phyloP scores from a whole-genome alignment of 2,113 vertebrate genomes.

The Neotoma lepida region DNA sequence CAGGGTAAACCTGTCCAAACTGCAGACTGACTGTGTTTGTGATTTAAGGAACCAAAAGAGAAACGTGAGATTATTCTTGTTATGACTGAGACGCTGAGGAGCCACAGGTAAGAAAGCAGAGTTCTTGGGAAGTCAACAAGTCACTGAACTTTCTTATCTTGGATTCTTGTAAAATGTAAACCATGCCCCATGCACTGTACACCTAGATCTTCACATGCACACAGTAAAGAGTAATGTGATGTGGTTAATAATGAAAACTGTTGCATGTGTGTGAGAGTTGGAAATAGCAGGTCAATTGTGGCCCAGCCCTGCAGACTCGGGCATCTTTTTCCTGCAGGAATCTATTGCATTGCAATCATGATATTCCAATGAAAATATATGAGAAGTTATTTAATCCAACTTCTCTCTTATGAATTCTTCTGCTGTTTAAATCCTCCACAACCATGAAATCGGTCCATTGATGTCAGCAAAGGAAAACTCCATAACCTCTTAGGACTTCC shows the following conservation, averaged over 20 bases:
- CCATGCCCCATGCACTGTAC: not conserved
- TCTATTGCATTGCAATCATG: rapidly evolving
- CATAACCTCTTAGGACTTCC: rapidly evolving
- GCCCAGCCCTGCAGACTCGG: not conserved
- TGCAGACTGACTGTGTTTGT: not conserved
- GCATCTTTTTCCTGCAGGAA: not conserved
- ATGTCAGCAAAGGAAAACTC: not conserved
- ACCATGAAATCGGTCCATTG: not conserved
- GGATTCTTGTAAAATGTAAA: not conserved
- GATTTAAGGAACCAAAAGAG: not conserved
- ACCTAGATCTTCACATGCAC: not conserved
- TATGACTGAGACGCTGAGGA: not conserved
- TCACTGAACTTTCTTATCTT: not conserved
- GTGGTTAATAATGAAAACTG: not conserved
- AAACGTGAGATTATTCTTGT: not conserved
- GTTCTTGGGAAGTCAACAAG: not conserved
- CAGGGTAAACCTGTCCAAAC: not conserved
- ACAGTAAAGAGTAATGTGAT: not conserved
- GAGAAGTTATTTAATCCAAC: not conserved
- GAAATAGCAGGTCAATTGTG: not conserved
- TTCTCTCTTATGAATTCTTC: not conserved
- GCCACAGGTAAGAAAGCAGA: not conserved
- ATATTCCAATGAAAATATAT: not conserved
- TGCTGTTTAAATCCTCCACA: not conserved
- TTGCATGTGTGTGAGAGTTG: not conserved